Base-by-base conservation (phyloP, 1,140 invertebrate species). In the Bilobella aurantiaca region DNA sequence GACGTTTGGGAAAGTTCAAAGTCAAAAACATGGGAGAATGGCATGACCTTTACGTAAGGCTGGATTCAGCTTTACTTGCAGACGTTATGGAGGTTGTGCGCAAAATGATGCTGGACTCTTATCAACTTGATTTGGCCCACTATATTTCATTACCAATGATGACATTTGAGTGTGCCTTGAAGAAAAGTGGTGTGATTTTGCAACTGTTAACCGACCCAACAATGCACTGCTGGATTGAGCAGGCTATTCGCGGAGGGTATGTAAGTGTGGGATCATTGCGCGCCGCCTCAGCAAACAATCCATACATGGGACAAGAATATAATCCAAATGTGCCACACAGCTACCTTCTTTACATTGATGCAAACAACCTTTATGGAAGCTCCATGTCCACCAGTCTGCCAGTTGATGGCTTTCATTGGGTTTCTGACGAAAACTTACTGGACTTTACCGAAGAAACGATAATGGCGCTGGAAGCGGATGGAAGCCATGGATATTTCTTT, bases 301-400 rank as follows among this genome's bases (percentile, higher is more conserved):
- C 70, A 58, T 80, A 77, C 73, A 74, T 81, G 70, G n/a, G 58
- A n/a, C 63, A 77, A 1, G 32, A 57, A 70, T 82, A 76, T 74
- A 71, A 82, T 76, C 8, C 66, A 14, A 69, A 63, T 37, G 64
- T 78, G 67, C 56, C 61, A 27, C 60, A 58, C 37, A 75, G 71
- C 12, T 79, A 75, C 74, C 58, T 82, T 23, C 71, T 75, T 29
- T 82, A 82, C 74, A 75, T 77, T 31, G 81, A 82, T 78, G 76
- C 75, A 3, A 82, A 81, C 70, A 82, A 82, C 75, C 70, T 81
- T 56, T 60, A 60, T 14, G 31, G 59, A 28, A 58, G n/a, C 1
- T 3, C 23, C 2, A 63, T 28, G 46, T 31, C 14, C 46, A 58
- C 18, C 5, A 18, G 2, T 57, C 49, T 57, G 3, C 47, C 34